Percentiles rank a stretch among this genome's conserved stretches.
These are phyloP conservation scores for Epinephelus moara DNA, from an alignment of 2,113 vertebrate genomes.

Conservation along the genomic window DNA sequence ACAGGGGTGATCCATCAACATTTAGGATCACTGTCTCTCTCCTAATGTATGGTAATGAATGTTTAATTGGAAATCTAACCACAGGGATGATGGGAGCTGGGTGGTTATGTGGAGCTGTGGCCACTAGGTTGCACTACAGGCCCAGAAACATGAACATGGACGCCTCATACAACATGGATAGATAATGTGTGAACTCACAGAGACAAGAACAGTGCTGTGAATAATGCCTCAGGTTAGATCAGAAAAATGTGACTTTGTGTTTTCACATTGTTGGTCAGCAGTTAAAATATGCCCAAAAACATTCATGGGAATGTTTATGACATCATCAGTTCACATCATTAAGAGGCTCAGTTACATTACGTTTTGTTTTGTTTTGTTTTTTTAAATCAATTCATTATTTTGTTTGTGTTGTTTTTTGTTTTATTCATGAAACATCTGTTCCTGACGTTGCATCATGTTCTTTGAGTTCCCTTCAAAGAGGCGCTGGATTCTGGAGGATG, in stretches of 20 bases:
- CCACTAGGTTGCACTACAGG: constrained; percentile 69
- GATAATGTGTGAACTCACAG: not conserved
- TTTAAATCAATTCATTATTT: not conserved
- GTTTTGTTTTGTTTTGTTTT: not conserved
- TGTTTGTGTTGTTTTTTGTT: not conserved
- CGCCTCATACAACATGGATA: no score
- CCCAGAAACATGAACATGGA: not conserved
- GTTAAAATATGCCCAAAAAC: not conserved
- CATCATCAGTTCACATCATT: not conserved
- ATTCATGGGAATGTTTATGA: not conserved
- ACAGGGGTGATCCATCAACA: not conserved
- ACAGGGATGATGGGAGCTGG: not conserved
- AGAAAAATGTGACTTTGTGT: not conserved
- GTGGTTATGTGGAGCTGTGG: constrained; percentile 17
- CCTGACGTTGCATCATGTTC: no score
- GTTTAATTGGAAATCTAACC: constrained; percentile 7
- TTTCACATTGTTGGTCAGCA: not conserved
- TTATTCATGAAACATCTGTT: not conserved
- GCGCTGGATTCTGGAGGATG: not conserved
- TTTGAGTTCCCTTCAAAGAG: not conserved
- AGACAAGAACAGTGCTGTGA: not conserved
- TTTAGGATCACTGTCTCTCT: not conserved
- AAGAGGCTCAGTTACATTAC: not conserved
- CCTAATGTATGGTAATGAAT: constrained; percentile 25
- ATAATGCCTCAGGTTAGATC: not conserved